These are phyloP conservation scores for Caenorhabditis sp. DNA, from an alignment of 2,888 invertebrate genomes.

Conservation along the genomic window DNA sequence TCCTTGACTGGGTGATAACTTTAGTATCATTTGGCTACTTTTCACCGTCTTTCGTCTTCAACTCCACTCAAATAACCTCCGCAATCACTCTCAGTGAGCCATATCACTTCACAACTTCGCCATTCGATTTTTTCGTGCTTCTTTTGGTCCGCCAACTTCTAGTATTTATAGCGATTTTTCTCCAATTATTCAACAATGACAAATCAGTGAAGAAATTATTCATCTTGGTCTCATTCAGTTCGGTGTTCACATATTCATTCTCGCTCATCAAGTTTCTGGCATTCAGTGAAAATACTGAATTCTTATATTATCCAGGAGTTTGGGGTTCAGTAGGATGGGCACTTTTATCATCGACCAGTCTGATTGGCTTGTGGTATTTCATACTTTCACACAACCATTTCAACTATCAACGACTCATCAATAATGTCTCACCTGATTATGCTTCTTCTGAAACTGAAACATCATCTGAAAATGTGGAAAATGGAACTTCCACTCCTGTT, in stretches of 20 bases:
- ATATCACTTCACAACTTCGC: conserved; percentile 35
- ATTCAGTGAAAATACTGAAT: conserved; percentile 54
- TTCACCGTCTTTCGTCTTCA: neutral
- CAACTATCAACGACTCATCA: conserved; percentile 39
- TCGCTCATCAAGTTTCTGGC: conserved; percentile 62
- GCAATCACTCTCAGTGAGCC: conserved; percentile 1
- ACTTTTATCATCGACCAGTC: conserved; percentile 22
- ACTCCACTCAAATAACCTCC: neutral
- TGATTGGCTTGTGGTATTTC: conserved; percentile 39
- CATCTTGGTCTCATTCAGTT: conserved; percentile 18
- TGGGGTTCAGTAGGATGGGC: conserved; percentile 55
- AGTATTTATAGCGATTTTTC: conserved; percentile 21
- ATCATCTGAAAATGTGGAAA: neutral
- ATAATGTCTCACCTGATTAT: conserved; percentile 5
- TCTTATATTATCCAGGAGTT: conserved; percentile 54
- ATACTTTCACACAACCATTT: conserved; percentile 34
- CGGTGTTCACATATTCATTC: conserved; percentile 48
- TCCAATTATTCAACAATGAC: conserved; percentile 25
- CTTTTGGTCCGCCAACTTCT: conserved; percentile 21
- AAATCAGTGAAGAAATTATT: conserved; percentile 21
- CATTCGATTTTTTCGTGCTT: conserved; percentile 39
- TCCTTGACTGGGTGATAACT: neutral
- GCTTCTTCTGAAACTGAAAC: conserved; percentile 4
- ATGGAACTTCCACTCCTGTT: neutral
- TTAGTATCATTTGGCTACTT: neutral